These are phyloP conservation scores for Volucella inanis DNA, from an alignment of 2,888 invertebrate species.

Conservation along the genomic window DNA sequence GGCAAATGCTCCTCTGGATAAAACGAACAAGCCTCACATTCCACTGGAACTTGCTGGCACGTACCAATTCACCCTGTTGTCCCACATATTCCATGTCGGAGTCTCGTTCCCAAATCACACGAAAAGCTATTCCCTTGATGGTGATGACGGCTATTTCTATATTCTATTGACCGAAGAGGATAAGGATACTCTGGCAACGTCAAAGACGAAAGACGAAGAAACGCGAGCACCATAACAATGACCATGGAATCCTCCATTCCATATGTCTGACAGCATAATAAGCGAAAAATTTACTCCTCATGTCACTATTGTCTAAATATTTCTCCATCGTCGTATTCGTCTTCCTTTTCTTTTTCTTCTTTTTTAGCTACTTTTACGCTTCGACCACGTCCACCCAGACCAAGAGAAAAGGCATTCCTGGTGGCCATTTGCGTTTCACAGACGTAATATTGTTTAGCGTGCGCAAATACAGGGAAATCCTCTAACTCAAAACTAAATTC, in stretches of 20 bases:
- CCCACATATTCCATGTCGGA: too few relatives aligned
- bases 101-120: conserved; percentile 14
- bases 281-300: conserved; percentile 51
- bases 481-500: too few relatives aligned
- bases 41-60: neutral
- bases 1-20: neutral
- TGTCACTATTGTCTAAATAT: conserved; percentile 28
- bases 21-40: neutral
- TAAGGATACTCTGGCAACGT: too few relatives aligned
- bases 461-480: conserved; percentile 1
- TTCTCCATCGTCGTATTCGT: neutral
- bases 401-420: neutral
- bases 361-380: neutral
- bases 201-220: neutral
- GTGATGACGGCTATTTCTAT: conserved; percentile 20
- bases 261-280: conserved; percentile 56
- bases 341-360: too few relatives aligned
- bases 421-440: conserved; percentile 27
- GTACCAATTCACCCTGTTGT: neutral
- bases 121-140: conserved; percentile 28
- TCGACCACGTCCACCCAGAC: neutral
- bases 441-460: conserved; percentile 30
- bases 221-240: conserved; percentile 30
- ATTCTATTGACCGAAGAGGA: neutral
- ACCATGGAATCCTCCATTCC: conserved; percentile 42